These are phyloP conservation scores for Gymnobelideus leadbeateri DNA, from an alignment of 2,113 vertebrate genomes.

Conservation along the genomic window DNA sequence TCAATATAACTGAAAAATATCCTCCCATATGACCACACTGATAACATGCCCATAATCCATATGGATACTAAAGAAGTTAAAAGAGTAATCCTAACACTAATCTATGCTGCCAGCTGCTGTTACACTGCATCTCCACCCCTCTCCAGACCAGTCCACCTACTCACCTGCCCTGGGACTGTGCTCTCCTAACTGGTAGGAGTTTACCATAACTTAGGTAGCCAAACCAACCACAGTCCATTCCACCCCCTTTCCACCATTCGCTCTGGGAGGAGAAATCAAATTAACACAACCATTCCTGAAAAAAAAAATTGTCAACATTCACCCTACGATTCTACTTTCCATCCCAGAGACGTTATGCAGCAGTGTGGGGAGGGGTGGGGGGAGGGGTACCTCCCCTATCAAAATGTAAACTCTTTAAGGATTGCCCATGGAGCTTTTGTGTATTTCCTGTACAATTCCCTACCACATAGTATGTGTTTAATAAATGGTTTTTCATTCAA, in stretches of 20 bases:
- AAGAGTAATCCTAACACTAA: neutral
- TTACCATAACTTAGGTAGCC: neutral
- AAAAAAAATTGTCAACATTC: neutral
- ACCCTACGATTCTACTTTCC: neutral
- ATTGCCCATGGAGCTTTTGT: neutral
- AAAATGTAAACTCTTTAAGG: neutral
- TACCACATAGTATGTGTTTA: neutral
- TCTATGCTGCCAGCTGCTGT: neutral
- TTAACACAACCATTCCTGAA: neutral
- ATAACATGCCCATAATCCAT: neutral
- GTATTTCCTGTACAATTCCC: neutral
- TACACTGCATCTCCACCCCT: neutral
- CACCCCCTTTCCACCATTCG: neutral
- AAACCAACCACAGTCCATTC: neutral
- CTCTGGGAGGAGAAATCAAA: neutral
- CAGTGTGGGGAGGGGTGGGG: neutral
- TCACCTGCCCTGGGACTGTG: neutral
- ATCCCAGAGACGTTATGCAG: neutral
- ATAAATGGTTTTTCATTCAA: neutral
- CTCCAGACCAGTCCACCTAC: neutral
- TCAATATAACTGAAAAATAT: neutral
- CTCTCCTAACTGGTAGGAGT: neutral
- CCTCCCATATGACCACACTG: neutral
- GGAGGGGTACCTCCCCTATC: no score
- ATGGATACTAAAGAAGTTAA: slow-evolving; percentile 35